Conservation (phyloP, 2,888 invertebrate species). For the Ctenicera cuprea region DNA sequence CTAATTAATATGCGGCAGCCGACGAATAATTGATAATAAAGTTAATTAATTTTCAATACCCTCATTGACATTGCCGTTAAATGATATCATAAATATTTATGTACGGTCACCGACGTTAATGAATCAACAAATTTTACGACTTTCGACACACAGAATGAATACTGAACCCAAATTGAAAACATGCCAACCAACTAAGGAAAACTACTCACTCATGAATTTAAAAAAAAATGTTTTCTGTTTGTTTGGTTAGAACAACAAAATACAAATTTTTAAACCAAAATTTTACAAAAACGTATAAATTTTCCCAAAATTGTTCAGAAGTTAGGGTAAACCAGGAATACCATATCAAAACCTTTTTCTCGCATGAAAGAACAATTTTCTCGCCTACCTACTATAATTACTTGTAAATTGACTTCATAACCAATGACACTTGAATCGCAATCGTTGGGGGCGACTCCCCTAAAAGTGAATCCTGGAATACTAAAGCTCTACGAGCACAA, state of each 20-base stretch:
- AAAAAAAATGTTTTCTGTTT: no score
- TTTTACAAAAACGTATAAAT: no score
- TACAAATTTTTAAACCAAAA: no score
- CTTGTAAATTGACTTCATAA: constrained; percentile 72
- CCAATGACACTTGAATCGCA: constrained; percentile 69
- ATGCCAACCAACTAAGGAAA: background rate
- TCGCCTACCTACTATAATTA: constrained; percentile 65
- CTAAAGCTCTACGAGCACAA: constrained; percentile 41
- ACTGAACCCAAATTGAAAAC: background rate
- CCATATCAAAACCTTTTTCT: constrained; percentile 35
- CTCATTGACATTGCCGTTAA: constrained; percentile 28
- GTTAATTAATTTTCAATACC: constrained; percentile 27
- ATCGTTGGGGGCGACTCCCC: constrained; percentile 58
- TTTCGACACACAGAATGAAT: constrained; percentile 13
- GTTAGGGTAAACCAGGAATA: background rate
- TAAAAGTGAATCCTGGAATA: constrained; percentile 45
- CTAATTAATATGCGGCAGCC: constrained; percentile 9
- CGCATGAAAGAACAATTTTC: constrained; percentile 51
- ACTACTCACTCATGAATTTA: no score
- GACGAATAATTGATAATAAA: constrained; percentile 18
- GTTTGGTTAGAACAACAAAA: no score
- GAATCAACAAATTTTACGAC: constrained; percentile 31
- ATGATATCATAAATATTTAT: constrained; percentile 34
- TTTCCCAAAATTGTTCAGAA: background rate
- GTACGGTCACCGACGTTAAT: constrained; percentile 8